A percentile compares a stretch with the other conserved stretches of the same genome.
Evolutionary conservation across 1,140 invertebrate genomes (phyloP).

Genomic region (Teleopsis dalmanni): DNA sequence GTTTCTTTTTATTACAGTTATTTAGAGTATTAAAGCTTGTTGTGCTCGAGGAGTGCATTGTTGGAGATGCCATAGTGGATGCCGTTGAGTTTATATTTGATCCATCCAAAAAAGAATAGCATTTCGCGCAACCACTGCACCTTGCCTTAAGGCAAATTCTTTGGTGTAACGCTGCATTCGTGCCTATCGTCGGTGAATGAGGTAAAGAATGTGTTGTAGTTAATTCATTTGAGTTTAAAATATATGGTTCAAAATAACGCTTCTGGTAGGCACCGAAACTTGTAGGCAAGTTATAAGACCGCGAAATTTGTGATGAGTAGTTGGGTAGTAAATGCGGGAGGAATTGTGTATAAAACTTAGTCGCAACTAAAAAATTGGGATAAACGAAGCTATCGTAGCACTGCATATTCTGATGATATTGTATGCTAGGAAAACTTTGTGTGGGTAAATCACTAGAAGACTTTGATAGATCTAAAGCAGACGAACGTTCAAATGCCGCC

Average conservation of each 20-base stretch:
- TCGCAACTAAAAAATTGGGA: constrained; percentile 20
- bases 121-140: constrained; percentile 31
- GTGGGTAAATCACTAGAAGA: background rate
- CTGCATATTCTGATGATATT: too few species aligned
- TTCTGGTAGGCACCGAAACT: constrained; percentile 27
- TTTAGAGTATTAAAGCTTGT: too few species aligned
- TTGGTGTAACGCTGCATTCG: too few species aligned
- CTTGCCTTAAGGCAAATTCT: constrained; percentile 21
- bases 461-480: too few species aligned
- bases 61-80: constrained; percentile 27
- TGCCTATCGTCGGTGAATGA: too few species aligned
- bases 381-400: constrained; percentile 1
- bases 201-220: background rate
- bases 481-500: too few species aligned
- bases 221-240: constrained; percentile 19
- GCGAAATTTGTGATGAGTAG: too few species aligned
- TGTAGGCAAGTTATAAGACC: background rate
- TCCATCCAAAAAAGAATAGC: constrained; percentile 16
- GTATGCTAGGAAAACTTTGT: constrained; percentile 1
- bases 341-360: constrained; percentile 39
- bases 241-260: constrained; percentile 36
- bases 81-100: constrained; percentile 18
- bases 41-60: constrained; percentile 20
- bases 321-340: constrained; percentile 32
- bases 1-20: constrained; percentile 11